Evolutionary conservation across 2,888 invertebrate genomes (phyloP), one percentile per base, ranked within the genome.

Genomic region (Epistrophella euchroma): DNA sequence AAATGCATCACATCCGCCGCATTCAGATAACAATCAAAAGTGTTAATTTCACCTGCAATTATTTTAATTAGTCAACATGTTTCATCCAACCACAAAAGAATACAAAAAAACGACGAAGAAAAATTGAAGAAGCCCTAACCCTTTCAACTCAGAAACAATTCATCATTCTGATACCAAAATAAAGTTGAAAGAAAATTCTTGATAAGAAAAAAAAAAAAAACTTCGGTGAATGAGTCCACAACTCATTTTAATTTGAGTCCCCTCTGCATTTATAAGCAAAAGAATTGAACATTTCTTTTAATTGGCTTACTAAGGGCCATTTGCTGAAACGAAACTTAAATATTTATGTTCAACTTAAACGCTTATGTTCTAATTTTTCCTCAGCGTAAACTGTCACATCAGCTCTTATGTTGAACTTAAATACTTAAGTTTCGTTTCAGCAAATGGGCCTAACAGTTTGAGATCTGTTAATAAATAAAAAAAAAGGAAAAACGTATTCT

Each of bases 11-110:
- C 32, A 66, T 45, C 17, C 64, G 28, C 28, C 25, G 22, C 45
- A n/a, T 17, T 6, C 22, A n/a, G 64, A 66, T 66, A 47, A 32
- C 13, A 47, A 66, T 66, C 45, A 19, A 66, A 47, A 66, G 64
- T 66, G 64, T 66, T 66, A 66, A 66, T 66, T 66, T 45, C 64
- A 66, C 13, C 47, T 17, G 64, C 64, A 66, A 66, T 66, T 66
- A 66, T 66, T 66, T 66, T 66, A 66, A 66, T 66, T 66, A 66
- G 32, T 45, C 28, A 47, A 32, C 64, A 64, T 28, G 64, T 64
- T 45, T 17, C 64, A 62, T 66, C 64, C 25, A 17, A 15, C 35
- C 35, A 15, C 22, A 15, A 22, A 7, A 9, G 17, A 43, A 15
- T 2, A 40, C 0, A 15, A 43, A 13, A n/a, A 15, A 25, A 62